Conservation (phyloP, 2,888 invertebrate species). For the Onthophagus sagittarius region DNA sequence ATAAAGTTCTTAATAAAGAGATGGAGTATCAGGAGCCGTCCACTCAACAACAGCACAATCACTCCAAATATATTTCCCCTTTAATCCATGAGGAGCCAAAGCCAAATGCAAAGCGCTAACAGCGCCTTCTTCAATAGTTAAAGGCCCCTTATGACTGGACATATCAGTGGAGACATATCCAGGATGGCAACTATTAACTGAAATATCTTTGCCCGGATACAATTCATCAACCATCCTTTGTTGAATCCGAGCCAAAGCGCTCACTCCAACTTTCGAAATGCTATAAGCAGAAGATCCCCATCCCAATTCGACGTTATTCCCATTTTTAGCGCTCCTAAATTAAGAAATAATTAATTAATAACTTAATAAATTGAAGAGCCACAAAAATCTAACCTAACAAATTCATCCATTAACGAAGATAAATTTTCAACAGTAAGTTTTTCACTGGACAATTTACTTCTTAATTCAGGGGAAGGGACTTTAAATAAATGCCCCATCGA, state of each 20-base stretch:
- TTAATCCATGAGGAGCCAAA: slow-evolving; percentile 56
- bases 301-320: slow-evolving; percentile 9
- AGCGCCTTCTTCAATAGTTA: slow-evolving; percentile 58
- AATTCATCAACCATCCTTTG: slow-evolving; percentile 57
- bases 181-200: slow-evolving; percentile 69
- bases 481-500: slow-evolving; percentile 59
- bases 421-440: slow-evolving; percentile 43
- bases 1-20: slow-evolving; percentile 11
- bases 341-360: no score
- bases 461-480: slow-evolving; percentile 57
- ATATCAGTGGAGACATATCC: slow-evolving; percentile 78
- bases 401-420: slow-evolving; percentile 60
- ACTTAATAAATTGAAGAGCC: neutral
- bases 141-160: slow-evolving; percentile 56
- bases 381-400: slow-evolving; percentile 55
- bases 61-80: slow-evolving; percentile 63
- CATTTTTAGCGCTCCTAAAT: slow-evolving; percentile 45
- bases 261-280: slow-evolving; percentile 71
- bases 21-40: slow-evolving; percentile 35
- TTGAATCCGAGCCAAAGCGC: slow-evolving; percentile 64
- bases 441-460: slow-evolving; percentile 51
- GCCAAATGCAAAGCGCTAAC: slow-evolving; percentile 60
- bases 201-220: slow-evolving; percentile 56
- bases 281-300: slow-evolving; percentile 48
- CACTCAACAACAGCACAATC: slow-evolving; percentile 58